Evolutionary conservation across 2,797 vertebrate species (phyloP).

Genomic region (Lagorchestes hirsutus): DNA sequence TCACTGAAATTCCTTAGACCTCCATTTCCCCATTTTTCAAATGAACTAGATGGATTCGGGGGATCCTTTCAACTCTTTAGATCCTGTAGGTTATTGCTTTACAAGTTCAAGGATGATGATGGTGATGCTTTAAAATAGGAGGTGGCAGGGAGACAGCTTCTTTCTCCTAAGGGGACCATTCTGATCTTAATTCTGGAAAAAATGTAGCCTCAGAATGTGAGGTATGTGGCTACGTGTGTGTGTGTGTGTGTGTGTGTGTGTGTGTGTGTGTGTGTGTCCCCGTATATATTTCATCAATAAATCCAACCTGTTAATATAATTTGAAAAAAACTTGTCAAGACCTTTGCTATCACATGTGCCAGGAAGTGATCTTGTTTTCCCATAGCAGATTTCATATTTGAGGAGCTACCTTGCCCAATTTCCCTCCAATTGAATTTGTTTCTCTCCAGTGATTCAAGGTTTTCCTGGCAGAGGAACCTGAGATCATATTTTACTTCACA

Average conservation of each 20-base stretch:
- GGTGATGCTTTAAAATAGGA: constrained; percentile 1
- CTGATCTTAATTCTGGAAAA: constrained; percentile 21
- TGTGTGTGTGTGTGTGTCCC: background rate
- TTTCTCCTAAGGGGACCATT: background rate
- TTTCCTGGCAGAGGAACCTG: background rate
- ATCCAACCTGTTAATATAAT: background rate
- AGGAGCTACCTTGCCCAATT: background rate
- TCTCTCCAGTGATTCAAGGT: background rate
- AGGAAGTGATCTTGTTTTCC: constrained; percentile 8
- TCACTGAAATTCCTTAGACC: background rate
- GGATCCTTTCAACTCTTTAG: background rate
- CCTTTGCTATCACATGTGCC: background rate
- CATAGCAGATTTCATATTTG: background rate
- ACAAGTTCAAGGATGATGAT: background rate
- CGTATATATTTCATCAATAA: constrained; percentile 40
- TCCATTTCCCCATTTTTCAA: background rate
- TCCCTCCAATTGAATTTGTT: constrained; percentile 40
- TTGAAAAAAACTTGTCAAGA: constrained; percentile 34
- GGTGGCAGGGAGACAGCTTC: background rate
- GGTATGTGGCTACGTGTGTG: background rate
- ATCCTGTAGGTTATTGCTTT: background rate
- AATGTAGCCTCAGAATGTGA: background rate
- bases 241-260: background rate
- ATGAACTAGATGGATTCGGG: background rate
- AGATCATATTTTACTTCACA: constrained; percentile 9